These are phyloP conservation scores for Myotis myotis DNA, from an alignment of 2,797 vertebrate species.

Conservation along the genomic window DNA sequence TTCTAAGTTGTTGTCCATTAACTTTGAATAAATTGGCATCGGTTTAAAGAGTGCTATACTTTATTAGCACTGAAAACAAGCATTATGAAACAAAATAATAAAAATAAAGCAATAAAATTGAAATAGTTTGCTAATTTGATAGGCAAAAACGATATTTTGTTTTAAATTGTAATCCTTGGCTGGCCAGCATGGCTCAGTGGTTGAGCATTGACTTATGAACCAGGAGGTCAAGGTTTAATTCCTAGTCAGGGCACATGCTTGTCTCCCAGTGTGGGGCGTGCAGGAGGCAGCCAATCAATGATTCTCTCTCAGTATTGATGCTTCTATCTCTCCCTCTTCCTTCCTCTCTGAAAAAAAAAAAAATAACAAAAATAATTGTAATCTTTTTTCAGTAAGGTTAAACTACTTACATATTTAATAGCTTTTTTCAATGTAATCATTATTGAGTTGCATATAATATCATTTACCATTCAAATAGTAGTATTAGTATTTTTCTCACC, in stretches of 20 bases:
- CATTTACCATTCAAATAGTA: neutral
- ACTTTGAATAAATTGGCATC: neutral
- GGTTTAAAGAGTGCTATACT: neutral
- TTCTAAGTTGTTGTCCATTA: constrained; percentile 27
- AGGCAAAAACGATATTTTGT: constrained; percentile 1
- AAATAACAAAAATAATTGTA: neutral
- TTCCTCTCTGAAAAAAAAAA: too few relatives aligned
- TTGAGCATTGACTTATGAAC: too few relatives aligned
- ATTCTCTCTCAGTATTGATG: too few relatives aligned
- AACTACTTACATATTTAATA: constrained; percentile 32
- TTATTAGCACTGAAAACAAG: neutral
- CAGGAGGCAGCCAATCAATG: too few relatives aligned
- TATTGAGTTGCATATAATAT: neutral
- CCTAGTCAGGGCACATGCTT: too few relatives aligned
- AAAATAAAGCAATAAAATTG: neutral
- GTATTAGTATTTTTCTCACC: neutral
- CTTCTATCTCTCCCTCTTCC: too few relatives aligned
- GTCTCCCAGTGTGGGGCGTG: too few relatives aligned
- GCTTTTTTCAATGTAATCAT: neutral
- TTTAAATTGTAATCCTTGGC: constrained; percentile 19
- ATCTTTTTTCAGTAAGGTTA: constrained; percentile 19
- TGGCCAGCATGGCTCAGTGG: too few relatives aligned
- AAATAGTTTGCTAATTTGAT: constrained; percentile 1
- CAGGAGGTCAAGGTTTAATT: too few relatives aligned
- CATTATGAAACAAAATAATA: neutral